Evolutionary conservation across 2,888 invertebrate genomes (phyloP).

Genomic region (Ennomos erosarius): DNA sequence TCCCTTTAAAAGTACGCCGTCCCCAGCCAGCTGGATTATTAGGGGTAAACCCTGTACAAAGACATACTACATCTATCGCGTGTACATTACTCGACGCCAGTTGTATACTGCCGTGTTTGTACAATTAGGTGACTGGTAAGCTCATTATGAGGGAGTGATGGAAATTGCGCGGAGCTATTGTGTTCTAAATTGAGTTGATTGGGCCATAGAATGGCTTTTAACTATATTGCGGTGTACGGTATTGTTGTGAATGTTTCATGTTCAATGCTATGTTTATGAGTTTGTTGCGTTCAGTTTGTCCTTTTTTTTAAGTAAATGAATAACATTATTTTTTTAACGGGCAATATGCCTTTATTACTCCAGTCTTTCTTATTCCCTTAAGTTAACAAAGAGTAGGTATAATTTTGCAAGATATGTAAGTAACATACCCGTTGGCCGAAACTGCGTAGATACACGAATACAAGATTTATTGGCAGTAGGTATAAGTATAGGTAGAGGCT

Average conservation of each 20-base stretch:
- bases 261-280: not conserved
- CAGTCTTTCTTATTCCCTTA: too few species aligned
- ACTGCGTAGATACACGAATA: too few species aligned
- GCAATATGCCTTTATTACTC: too few species aligned
- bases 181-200: conserved; percentile 1
- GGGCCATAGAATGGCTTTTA: not conserved
- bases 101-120: conserved; percentile 13
- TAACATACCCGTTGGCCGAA: too few species aligned
- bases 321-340: too few species aligned
- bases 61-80: conserved; percentile 9
- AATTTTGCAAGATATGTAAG: too few species aligned
- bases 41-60: conserved; percentile 17
- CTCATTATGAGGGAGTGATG: conserved; percentile 8
- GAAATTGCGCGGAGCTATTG: not conserved
- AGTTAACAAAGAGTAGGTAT: too few species aligned
- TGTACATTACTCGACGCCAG: not conserved
- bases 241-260: not conserved
- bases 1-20: conserved; percentile 18
- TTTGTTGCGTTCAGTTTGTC: not conserved
- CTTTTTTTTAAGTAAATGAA: too few species aligned
- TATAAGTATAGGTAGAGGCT: not conserved
- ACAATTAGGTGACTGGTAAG: not conserved
- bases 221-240: too few species aligned
- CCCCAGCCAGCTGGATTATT: conserved; percentile 13
- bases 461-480: too few species aligned